Base-by-base conservation (phyloP, 2,888 invertebrate genomes). In the Acronicta aceris region DNA sequence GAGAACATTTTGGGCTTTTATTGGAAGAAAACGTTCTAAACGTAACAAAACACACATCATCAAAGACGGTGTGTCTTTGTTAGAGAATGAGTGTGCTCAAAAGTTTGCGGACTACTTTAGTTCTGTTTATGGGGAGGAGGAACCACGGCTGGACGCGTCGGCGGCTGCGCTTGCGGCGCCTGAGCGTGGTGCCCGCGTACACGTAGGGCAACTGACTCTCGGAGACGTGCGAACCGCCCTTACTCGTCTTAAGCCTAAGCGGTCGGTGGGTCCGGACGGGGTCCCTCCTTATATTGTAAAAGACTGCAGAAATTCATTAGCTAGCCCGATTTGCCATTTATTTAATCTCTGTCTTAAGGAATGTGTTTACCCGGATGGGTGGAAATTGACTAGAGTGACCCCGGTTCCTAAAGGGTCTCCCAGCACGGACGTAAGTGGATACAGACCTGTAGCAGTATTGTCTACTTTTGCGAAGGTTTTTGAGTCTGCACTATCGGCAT, bases 241-340 rank as follows among this genome's bases (percentile, higher is more conserved):
- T 30, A 30, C 5, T 30, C 30, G 30, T 9, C 30, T 30, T 30
- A 7, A 30, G 30, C 30, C 30, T 9, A 43, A 30, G 60, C 65
- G 25, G 27, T 69, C 68, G 7, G 61, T 59, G 13, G 65, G 65
- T 4, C 69, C 69, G 12, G 65, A 69, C 30, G 65, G 62, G 15
- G 56, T 69, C 5, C 69, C 69, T 10, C 59, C 69, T 8, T 69
- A 62, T 33, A 15, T 65, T 15, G 43, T 63, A 6, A 70, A 56
- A 41, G 63, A 48, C 13, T 48, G 48, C 36, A 36, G 48, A 41
- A 8, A 30, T 6, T 30, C 30, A 30, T 8, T 30, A 30, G 30
- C 9, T 8, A 30, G 30, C 7, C 30, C 30, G 30, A 4, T 30
- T 30, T 30, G 30, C 30, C 30, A 30, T 25, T 25, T 25, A 25